Percentiles rank a stretch among this genome's conserved stretches.
Evolutionary conservation across 2,113 vertebrate genomes (phyloP).

Genomic region (Parus major): DNA sequence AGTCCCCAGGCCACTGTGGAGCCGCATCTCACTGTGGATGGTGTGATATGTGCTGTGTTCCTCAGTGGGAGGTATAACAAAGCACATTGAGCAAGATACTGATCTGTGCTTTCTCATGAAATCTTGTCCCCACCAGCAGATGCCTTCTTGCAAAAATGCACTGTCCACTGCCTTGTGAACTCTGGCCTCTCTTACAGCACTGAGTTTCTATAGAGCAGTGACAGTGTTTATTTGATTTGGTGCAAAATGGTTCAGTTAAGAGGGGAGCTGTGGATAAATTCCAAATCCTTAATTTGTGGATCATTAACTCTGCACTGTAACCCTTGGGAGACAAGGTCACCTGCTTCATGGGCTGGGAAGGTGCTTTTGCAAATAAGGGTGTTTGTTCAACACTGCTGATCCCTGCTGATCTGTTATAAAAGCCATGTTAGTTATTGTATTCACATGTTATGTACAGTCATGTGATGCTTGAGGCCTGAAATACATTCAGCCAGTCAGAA

Average conservation of each 20-base stretch:
- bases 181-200: neutral
- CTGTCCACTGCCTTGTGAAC: neutral
- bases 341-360: conserved; percentile 8
- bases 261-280: neutral
- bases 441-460: conserved; percentile 40
- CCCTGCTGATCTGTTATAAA: conserved; percentile 55
- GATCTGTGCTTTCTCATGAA: neutral
- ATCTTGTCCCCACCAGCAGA: neutral
- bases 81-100: neutral
- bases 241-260: neutral
- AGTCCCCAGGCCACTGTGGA: neutral
- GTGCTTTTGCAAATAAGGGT: conserved; percentile 56
- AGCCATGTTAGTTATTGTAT: conserved; percentile 45
- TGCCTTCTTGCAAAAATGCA: neutral
- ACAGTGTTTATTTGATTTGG: neutral
- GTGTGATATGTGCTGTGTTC: neutral
- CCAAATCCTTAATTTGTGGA: conserved; percentile 12
- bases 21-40: neutral
- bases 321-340: conserved; percentile 42
- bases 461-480: conserved; percentile 52
- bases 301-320: conserved; percentile 45
- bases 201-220: neutral
- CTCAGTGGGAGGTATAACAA: neutral
- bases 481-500: conserved; percentile 48
- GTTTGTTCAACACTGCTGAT: conserved; percentile 60